Base-by-base conservation (phyloP, 2,797 vertebrate species). In the Cossypha caffra region DNA sequence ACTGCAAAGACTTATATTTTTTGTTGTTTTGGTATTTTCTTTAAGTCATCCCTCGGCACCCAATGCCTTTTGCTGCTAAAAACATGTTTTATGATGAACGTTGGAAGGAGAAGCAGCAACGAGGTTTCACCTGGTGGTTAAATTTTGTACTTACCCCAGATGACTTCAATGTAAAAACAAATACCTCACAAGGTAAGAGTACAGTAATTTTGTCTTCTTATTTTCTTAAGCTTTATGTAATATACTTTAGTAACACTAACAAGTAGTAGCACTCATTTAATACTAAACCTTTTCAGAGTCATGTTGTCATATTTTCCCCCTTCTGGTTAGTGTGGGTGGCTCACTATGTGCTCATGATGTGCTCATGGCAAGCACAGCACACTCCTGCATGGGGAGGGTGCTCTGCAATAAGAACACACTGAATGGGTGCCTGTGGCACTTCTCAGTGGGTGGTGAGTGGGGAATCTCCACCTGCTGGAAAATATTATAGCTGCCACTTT, bases 71-170 rank as follows among this genome's bases (percentile, higher is more conserved):
- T 94, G 99, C 98, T 48, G 99, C 99, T 58, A 99, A 99, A 96
- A 99, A 99, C 93, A 98, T 99, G 98, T 99, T 99, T 97, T 99
- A 99, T 8, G 99, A 99, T 61, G 99, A 99, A 71, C 98, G 99
- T 18, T 99, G 99, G 99, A 98, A 99, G 35, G 99, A 99, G 94
- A 99, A 99, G 96, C 99, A 99, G 93, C 98, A 99, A 84, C 97
- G 98, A 29, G 99, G 99, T 24, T 99, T 99, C 93, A 99, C 98
- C 0, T 99, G 99, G 99, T 99, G 99, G 99, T 97, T 99, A 72
- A 99, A 99, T 98, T 99, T 99, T 72, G 97, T 99, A 72, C 98
- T 99, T 86, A 99, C 99, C 6, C 99, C 99, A 5, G 99, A 99
- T 84, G 99, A 99, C 91, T 99, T 99, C 82, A 99, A 97, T 90